These are phyloP conservation scores for Brenthis daphne DNA, from an alignment of 2,888 invertebrate genomes.

Conservation along the genomic window DNA sequence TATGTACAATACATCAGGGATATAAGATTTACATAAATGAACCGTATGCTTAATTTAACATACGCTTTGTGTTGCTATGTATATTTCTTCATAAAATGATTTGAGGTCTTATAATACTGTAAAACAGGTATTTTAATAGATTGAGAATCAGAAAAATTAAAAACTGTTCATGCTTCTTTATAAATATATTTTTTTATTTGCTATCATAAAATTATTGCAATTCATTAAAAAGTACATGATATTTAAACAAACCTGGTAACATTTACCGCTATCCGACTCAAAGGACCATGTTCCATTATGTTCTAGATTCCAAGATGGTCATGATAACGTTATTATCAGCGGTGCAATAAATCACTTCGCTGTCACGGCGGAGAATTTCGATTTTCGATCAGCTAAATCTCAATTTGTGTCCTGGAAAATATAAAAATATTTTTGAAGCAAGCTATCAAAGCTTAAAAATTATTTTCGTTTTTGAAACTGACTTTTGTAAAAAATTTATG, in stretches of 20 bases:
- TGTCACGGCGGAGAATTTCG: conserved; percentile 54
- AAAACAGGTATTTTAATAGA: no score
- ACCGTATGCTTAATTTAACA: background rate
- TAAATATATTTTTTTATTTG: background rate
- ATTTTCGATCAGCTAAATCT: conserved; percentile 50
- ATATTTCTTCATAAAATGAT: no score
- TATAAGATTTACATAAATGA: conserved; percentile 41
- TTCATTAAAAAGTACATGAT: conserved; percentile 12
- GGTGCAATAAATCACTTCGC: conserved; percentile 57
- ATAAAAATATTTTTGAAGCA: conserved; percentile 34
- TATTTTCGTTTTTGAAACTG: conserved; percentile 2
- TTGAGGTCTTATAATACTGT: no score
- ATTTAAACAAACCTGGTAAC: conserved; percentile 22
- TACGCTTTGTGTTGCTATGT: no score
- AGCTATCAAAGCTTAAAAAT: conserved; percentile 30
- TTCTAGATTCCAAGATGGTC: conserved; percentile 52
- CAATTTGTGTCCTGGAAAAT: conserved; percentile 41
- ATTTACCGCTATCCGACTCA: conserved; percentile 36
- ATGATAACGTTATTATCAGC: conserved; percentile 54
- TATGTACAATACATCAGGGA: conserved; percentile 52
- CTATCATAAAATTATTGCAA: background rate
- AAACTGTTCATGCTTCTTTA: no score
- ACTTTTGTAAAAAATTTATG: background rate
- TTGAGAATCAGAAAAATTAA: no score
- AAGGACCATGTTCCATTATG: conserved; percentile 44